Evolutionary conservation across 2,113 vertebrate genomes (phyloP), one percentile per base, ranked within the genome.

Genomic region (Percina caprodes): DNA sequence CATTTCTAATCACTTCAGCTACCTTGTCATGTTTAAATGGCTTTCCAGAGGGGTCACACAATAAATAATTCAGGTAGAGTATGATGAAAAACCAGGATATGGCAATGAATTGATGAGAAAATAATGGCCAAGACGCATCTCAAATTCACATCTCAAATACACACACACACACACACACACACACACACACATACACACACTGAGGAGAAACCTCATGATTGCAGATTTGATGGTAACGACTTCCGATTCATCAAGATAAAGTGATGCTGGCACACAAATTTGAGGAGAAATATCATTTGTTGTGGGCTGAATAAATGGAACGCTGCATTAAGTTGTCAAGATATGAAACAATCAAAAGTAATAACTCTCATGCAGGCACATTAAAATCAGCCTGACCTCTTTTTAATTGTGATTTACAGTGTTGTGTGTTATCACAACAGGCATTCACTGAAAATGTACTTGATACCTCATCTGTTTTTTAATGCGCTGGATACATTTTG

Each of bases 351-450:
- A 48, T 39, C 65, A 39, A 73, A 73, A 59, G 65, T 35, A 46
- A 70, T 82, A 67, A 65, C 30, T 24, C 26, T 76, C 12, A 26
- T 8, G 18, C 23, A 69, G 26, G 10, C 30, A 8, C 56, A 58
- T 61, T 46, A 21, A 46, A 18, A 66, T 35, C 23, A 23, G 58
- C 52, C 39, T 49, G 55, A 73, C 49, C 46, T 48, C 35, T 66
- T 76, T 79, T 76, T 79, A 82, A 89, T 76, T 71, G n/a, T 67
- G 73, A 67, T 69, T 72, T 74, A 77, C 19, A 39, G 49, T 15
- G 9, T 54, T 33, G 4, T 63, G 23, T 73, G 48, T 78, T 83
- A 69, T 15, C 51, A 63, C 48, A 68, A 62, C 45, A 72, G 18
- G 63, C 68, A 65, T 48, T 24, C 63, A 42, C 7, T 30, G 59